Percentiles rank a stretch among this genome's conserved stretches.
These are phyloP conservation scores for Cranoglanis bouderius DNA, from an alignment of 2,113 vertebrate species.

Conservation along the genomic window DNA sequence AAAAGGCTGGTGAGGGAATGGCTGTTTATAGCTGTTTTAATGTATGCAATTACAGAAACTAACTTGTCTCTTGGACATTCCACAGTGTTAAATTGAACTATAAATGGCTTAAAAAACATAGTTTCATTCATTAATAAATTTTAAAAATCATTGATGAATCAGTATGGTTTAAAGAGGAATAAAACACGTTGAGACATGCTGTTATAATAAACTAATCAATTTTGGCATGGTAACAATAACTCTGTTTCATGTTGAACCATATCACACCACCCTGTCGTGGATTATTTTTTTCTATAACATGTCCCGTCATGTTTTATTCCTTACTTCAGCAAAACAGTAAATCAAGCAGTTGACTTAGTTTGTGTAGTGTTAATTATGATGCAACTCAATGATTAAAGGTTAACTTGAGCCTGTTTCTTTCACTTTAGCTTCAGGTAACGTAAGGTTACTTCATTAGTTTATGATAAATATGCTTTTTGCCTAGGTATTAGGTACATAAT, in stretches of 20 bases:
- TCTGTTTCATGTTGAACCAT: neutral
- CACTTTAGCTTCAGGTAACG: neutral
- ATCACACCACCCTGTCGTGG: neutral
- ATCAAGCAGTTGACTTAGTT: neutral
- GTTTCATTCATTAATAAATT: neutral
- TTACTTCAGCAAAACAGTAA: neutral
- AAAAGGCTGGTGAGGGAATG: neutral
- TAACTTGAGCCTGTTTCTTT: neutral
- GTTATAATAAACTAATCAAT: neutral
- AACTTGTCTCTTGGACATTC: neutral
- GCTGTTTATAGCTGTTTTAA: neutral
- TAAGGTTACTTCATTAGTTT: neutral
- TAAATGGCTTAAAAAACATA: neutral
- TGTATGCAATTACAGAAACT: neutral
- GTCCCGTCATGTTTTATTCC: neutral
- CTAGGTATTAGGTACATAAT: neutral
- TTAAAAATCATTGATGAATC: neutral
- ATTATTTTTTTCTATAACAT: neutral
- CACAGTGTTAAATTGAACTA: neutral
- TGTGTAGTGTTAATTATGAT: neutral
- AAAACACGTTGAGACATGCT: neutral
- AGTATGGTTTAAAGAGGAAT: neutral
- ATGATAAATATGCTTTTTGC: neutral
- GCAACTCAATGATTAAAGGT: neutral
- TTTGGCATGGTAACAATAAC: neutral